These are phyloP conservation scores for Macrobrachium rosenbergii DNA, from an alignment of 1,140 invertebrate genomes.

Conservation along the genomic window DNA sequence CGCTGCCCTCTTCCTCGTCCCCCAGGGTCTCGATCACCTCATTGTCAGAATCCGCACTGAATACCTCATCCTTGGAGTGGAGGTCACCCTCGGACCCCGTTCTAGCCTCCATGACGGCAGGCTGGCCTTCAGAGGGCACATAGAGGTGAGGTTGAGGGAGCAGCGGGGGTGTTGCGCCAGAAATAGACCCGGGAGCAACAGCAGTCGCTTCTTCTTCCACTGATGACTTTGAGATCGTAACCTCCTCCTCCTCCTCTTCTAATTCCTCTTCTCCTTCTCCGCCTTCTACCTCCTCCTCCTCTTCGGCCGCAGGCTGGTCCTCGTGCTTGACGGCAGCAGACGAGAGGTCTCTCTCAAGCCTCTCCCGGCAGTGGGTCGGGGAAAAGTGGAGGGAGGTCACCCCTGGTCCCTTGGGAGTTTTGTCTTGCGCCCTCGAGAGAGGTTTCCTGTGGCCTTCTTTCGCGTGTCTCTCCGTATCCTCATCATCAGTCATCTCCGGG, in stretches of 20 bases:
- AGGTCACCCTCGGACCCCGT: constrained; percentile 42
- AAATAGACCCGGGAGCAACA: constrained; percentile 42
- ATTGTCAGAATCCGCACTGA: constrained; percentile 36
- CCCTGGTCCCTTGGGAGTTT: too few relatives aligned
- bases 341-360: neutral
- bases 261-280: constrained; percentile 11
- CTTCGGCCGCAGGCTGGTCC: neutral
- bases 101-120: constrained; percentile 39
- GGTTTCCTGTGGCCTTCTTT: constrained; percentile 43
- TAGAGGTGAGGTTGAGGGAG: constrained; percentile 55
- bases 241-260: neutral
- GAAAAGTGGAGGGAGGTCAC: too few relatives aligned
- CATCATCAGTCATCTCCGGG: constrained; percentile 12
- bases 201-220: neutral
- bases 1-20: constrained; percentile 55
- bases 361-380: neutral
- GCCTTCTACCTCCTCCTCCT: neutral
- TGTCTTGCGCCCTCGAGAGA: constrained; percentile 6
- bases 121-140: constrained; percentile 47
- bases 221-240: neutral
- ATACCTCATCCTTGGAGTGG: constrained; percentile 5
- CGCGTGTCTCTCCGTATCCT: constrained; percentile 39
- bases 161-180: constrained; percentile 44
- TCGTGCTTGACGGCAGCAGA: neutral
- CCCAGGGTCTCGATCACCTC: constrained; percentile 56